Base-by-base conservation (phyloP, 1,140 invertebrate species). In the Limonius californicus region DNA sequence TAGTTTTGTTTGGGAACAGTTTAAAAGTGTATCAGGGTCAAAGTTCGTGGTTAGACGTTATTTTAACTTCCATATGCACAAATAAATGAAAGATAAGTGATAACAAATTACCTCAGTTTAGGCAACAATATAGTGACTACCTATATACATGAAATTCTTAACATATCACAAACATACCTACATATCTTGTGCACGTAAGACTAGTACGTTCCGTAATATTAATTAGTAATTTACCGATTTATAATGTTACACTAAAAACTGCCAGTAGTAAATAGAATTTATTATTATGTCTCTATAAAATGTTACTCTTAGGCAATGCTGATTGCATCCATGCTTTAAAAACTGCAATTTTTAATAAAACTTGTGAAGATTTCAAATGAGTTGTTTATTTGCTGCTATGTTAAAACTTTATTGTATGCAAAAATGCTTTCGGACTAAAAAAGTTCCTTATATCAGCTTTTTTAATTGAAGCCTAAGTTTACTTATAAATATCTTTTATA, bases 41-140 rank as follows among this genome's bases (percentile, higher is more conserved):
- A 27, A 27, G 9, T 27, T 4, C 3, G 9, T 39, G n/a, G 2
- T 11, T 11, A 32, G 11, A 4, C 11, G n/a, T 12, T 39, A 39
- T n/a, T 39, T 12, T 14, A 39, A 50, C 45, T 50, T 50, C 16
- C 42, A 50, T 18, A 50, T 50, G 45, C 45, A 50, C 45, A 50
- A 50, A 50, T 12, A 50, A 18, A 50, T 12, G 45, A 19, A 50
- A 15, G 12, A 45, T 27, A 45, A 50, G 45, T 50, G 45, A 50
- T 50, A 50, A 50, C 2, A 21, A 50, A 50, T 50, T 50, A 50
- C 45, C 45, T 50, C 45, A 50, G 45, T 18, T 19, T 50, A 50
- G 16, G 35, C 2, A 39, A 39, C 7, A 12, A 2, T 2, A 39
- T 39, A 27, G n/a, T n/a, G n/a, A 27, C 3, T 27, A 27, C 3